Conservation (phyloP, 2,113 vertebrate species). For the Artemisiospiza belli region DNA sequence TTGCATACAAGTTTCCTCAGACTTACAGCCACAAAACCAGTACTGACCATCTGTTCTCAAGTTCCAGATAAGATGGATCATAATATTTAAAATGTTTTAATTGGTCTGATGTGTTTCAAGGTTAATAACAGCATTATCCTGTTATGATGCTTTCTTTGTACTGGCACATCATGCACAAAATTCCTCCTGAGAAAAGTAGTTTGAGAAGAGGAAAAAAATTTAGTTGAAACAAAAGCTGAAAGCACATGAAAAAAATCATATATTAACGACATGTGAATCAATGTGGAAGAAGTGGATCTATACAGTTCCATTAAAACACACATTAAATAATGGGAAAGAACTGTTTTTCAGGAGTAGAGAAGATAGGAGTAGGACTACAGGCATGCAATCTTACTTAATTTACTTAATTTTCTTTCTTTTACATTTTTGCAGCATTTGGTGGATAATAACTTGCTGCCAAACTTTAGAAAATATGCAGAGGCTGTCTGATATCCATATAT, state of each 20-base stretch:
- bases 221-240: neutral
- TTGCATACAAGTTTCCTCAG: neutral
- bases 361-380: neutral
- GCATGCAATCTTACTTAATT: neutral
- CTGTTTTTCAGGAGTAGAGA: neutral
- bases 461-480: neutral
- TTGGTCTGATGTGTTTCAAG: neutral
- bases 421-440: neutral
- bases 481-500: neutral
- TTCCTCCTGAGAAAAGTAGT: neutral
- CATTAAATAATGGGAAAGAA: neutral
- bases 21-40: neutral
- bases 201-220: neutral
- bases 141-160: neutral
- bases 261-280: neutral
- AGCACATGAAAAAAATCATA: neutral
- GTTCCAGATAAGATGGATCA: neutral
- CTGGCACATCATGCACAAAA: neutral
- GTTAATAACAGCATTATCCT: neutral
- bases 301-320: neutral
- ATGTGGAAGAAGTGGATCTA: neutral
- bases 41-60: neutral
- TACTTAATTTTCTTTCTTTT: neutral
- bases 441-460: neutral
- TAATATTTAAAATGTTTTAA: slow-evolving; percentile 17